Evolutionary conservation across 2,113 vertebrate genomes (phyloP), one percentile per base, ranked within the genome.

Genomic region (Dissostichus mawsoni): DNA sequence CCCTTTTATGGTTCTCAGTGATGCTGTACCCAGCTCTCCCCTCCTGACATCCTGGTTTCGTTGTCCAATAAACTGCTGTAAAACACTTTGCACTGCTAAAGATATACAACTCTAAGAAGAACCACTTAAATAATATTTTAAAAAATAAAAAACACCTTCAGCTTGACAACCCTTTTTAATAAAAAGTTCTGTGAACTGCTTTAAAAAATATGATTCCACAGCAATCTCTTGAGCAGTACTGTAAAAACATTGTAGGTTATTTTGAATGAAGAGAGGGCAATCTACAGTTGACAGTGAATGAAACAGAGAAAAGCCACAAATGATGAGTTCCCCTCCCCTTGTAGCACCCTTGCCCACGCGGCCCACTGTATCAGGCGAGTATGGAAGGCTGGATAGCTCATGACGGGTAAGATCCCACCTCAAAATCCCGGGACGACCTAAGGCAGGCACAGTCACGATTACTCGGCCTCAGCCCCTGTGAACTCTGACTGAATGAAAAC

Each of bases 381-480:
- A 90, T 95, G 88, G 96, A 96, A 95, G 96, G 96, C 95, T 97
- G 96, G 96, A 93, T 97, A 96, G 96, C 96, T 96, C 85, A 94
- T 96, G 97, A 97, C 96, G 96, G 97, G 96, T 98, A 97, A 97
- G 96, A 96, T 97, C 96, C 96, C 96, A 90, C 84, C 87, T 93
- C 20, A 11, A 94, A 92, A 95, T 63, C 82, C 55, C 20, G 96
- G 96, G 95, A 96, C 96, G 94, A 97, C 97, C 97, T 97, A 97
- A 97, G 96, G 95, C 96, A 97, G 97, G 96, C 96, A 97, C 96
- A 96, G 96, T 95, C 96, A 94, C 92, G 95, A 94, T 92, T 95
- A 95, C 94, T 93, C 93, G 64, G 94, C 95, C 92, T 86, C 52
- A 77, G 88, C 86, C 87, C 82, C 56, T 3, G 52, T 82, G 85